Conservation (phyloP, 1,140 invertebrate genomes). For the Telenomus remus region DNA sequence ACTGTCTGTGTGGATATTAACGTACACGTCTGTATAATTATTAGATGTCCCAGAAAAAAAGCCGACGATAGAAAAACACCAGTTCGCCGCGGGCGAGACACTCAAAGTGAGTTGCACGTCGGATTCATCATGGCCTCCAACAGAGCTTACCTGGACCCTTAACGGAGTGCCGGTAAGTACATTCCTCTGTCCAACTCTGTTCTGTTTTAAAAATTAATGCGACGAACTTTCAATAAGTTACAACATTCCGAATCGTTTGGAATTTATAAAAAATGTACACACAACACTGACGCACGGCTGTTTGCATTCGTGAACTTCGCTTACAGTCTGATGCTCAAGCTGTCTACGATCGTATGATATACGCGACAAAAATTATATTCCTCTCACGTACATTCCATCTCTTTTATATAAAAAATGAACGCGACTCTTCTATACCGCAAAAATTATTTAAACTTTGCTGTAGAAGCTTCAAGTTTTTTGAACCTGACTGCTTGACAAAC, state of each 20-base stretch:
- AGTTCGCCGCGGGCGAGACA: constrained; percentile 78
- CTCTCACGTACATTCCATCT: constrained; percentile 22
- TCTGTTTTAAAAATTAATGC: constrained; percentile 13
- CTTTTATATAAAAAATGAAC: constrained; percentile 27
- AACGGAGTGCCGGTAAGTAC: constrained; percentile 85
- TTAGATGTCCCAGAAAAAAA: constrained; percentile 72
- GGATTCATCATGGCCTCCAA: constrained; percentile 82
- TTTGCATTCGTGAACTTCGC: constrained; percentile 37
- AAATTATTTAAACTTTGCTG: too few species aligned
- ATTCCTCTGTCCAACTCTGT: constrained; percentile 38
- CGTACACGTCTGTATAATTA: constrained; percentile 62
- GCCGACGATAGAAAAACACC: constrained; percentile 69
- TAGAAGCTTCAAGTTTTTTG: too few species aligned
- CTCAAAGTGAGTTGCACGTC: constrained; percentile 87
- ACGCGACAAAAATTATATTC: constrained; percentile 29
- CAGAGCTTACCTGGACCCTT: constrained; percentile 87
- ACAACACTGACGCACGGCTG: constrained; percentile 67
- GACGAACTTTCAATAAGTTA: too few species aligned
- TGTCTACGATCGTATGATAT: constrained; percentile 33
- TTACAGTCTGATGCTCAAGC: constrained; percentile 13
- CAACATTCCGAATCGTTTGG: too few species aligned
- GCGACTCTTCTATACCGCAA: constrained; percentile 2
- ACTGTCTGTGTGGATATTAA: constrained; percentile 31
- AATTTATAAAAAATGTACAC: constrained; percentile 22
- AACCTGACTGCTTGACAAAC: too few species aligned